phyloP scores from a whole-genome alignment of 2,113 vertebrate species.

The Dendrocopos noguchii region DNA sequence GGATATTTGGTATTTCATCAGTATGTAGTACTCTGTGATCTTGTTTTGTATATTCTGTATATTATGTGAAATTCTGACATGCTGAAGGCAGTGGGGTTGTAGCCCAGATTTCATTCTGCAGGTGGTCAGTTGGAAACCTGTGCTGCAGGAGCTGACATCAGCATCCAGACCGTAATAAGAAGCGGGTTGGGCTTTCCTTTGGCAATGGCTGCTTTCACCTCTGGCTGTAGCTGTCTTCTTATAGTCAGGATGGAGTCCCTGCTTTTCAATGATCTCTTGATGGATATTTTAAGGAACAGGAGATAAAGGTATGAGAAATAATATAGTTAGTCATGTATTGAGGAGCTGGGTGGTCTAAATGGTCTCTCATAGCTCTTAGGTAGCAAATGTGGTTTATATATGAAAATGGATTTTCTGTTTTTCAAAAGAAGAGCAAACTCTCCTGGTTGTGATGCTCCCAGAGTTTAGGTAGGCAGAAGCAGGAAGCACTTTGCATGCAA shows the following conservation, averaged over 20 bases:
- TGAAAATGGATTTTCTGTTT: neutral
- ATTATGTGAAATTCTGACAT: neutral
- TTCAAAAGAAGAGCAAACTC: neutral
- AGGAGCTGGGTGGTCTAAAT: neutral
- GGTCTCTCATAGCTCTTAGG: neutral
- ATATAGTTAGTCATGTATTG: neutral
- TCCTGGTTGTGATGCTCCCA: neutral
- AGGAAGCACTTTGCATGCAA: neutral
- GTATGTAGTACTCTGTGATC: neutral
- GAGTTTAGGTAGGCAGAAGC: neutral
- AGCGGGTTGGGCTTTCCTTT: neutral
- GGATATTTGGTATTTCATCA: neutral
- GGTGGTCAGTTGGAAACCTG: neutral
- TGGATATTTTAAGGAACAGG: neutral
- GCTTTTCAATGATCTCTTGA: neutral
- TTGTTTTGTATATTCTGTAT: neutral
- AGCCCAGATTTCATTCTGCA: neutral
- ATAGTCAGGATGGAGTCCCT: neutral
- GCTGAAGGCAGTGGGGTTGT: neutral
- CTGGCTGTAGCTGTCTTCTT: neutral
- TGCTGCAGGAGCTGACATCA: neutral
- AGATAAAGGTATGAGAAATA: neutral
- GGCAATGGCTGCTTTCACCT: neutral
- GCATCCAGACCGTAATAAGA: neutral
- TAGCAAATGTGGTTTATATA: neutral